Evolutionary conservation across 2,113 vertebrate genomes (phyloP), one percentile per base, ranked within the genome.

Genomic region (Clarias macrocephalus): DNA sequence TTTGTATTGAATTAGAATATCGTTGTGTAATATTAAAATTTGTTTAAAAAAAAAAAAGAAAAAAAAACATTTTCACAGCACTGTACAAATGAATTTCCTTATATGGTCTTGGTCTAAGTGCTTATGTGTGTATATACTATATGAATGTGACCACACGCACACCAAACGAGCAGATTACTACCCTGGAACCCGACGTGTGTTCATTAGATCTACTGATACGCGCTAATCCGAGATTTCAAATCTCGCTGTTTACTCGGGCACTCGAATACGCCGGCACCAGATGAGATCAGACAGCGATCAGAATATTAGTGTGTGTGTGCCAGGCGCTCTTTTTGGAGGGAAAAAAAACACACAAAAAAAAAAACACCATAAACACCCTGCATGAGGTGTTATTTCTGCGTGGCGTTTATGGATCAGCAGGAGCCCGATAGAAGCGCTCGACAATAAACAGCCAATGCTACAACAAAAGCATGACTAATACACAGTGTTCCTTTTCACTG

Each of bases 381-480:
- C 57, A 1, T 62, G 79, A 81, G 54, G 79, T 81, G 57, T 81
- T 81, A 60, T 81, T 81, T 81, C 59, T 33, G 30, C 11, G 19
- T 62, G 57, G 79, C 57, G 37, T 81, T 81, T 81, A 81, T 81
- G 79, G 79, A 81, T 81, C 79, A 81, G 79, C 79, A 62, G 57
- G 57, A 81, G 57, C 79, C 57, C 3, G 79, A 62, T 62, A 60
- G 79, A 37, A 62, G 30, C 28, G 12, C 79, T 60, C 21, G 57
- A 25, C 30, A 42, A 81, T 62, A 81, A 81, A 81, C 79, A 81
- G 30, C 62, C 79, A 62, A 81, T 62, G 57, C 30, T 60, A 81
- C 59, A 60, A 81, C 79, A 81, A 81, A 48, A 81, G 57, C 57
- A 81, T 62, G 79, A 81, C 30, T 60, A 62, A 81, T 62, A 81